Conservation (phyloP, 2,888 invertebrate species). For the Zaprionus lineosus region DNA sequence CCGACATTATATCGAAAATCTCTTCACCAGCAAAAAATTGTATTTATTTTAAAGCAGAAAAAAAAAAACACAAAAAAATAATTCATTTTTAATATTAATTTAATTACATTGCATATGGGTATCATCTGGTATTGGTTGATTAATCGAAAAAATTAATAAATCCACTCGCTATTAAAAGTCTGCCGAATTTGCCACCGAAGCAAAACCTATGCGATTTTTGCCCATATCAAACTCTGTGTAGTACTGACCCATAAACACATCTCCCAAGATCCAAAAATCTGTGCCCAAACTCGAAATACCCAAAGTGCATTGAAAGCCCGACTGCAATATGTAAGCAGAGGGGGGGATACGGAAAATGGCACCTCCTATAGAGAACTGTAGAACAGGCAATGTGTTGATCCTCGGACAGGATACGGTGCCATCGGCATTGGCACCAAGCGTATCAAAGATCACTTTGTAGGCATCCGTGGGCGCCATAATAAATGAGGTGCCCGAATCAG, state of each 20-base stretch:
- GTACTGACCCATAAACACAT: slow-evolving; percentile 96
- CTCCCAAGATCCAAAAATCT: slow-evolving; percentile 95
- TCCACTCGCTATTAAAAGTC: too few species aligned
- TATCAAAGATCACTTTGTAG: not conserved
- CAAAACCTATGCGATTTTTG: slow-evolving; percentile 93
- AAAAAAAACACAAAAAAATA: too few species aligned
- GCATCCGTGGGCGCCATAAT: slow-evolving; percentile 85
- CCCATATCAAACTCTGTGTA: slow-evolving; percentile 96
- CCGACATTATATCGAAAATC: too few species aligned
- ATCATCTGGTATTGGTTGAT: too few species aligned
- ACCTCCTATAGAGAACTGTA: slow-evolving; percentile 89
- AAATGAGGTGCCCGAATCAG: slow-evolving; percentile 97
- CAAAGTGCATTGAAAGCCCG: slow-evolving; percentile 90
- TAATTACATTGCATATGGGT: too few species aligned
- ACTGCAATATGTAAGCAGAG: slow-evolving; percentile 88
- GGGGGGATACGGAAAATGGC: slow-evolving; percentile 88
- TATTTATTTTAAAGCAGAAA: too few species aligned
- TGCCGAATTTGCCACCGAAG: too few species aligned
- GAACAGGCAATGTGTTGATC: slow-evolving; percentile 89
- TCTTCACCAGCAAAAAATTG: too few species aligned
- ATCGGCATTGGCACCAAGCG: not conserved
- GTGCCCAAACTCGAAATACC: slow-evolving; percentile 92
- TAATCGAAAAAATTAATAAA: too few species aligned
- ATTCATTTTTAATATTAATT: too few species aligned
- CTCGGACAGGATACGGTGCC: slow-evolving; percentile 88